These are phyloP conservation scores for Balanococcus diminutus DNA, from an alignment of 2,888 invertebrate species.

Conservation along the genomic window DNA sequence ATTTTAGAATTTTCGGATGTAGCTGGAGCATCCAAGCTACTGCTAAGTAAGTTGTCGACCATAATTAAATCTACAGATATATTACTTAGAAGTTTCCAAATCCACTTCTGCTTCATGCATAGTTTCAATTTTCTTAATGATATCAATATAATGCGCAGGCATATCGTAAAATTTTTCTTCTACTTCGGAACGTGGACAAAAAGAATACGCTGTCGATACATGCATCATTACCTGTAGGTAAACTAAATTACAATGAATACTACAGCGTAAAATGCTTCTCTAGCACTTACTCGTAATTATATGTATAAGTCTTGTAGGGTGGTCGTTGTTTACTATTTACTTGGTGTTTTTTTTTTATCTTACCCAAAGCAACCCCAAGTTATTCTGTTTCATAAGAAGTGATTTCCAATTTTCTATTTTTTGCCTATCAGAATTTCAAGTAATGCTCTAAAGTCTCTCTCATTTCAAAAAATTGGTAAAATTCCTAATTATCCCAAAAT, in stretches of 20 bases:
- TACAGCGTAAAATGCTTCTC: background rate
- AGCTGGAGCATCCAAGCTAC: too few relatives aligned
- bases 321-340: too few relatives aligned
- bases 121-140: slow-evolving; percentile 60
- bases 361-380: background rate
- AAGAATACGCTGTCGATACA: slow-evolving; percentile 63
- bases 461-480: too few relatives aligned
- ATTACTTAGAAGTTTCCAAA: slow-evolving; percentile 60
- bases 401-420: too few relatives aligned
- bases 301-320: background rate
- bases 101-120: slow-evolving; percentile 62
- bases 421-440: too few relatives aligned
- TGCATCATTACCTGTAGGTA: slow-evolving; percentile 59
- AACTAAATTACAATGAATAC: background rate
- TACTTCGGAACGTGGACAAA: slow-evolving; percentile 60
- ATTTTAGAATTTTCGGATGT: too few relatives aligned
- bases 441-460: too few relatives aligned
- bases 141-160: slow-evolving; percentile 61
- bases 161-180: slow-evolving; percentile 63
- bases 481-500: too few relatives aligned
- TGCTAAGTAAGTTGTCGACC: too few relatives aligned
- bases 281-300: background rate
- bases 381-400: too few relatives aligned
- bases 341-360: too few relatives aligned
- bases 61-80: background rate